Percentiles rank a stretch among this genome's conserved stretches.
These are phyloP conservation scores for Anisognathus igniventris DNA, from an alignment of 2,797 vertebrate species.

Conservation along the genomic window DNA sequence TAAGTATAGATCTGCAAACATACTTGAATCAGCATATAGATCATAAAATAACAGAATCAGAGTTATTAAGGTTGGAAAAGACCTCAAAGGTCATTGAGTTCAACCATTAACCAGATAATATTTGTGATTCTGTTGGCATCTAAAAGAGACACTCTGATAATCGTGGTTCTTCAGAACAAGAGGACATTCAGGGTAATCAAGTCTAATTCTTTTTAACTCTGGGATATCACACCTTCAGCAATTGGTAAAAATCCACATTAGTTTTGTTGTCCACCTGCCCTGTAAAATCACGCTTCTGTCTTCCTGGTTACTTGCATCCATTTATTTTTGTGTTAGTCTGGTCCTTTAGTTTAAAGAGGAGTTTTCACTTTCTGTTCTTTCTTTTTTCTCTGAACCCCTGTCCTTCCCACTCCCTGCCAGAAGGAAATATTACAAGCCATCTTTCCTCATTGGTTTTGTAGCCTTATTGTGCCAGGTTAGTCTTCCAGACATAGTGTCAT, in stretches of 20 bases:
- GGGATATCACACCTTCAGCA: neutral
- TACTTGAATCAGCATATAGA: neutral
- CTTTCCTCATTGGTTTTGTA: neutral
- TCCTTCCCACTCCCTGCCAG: neutral
- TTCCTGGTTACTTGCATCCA: neutral
- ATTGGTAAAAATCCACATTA: neutral
- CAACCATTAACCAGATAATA: neutral
- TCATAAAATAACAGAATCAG: neutral
- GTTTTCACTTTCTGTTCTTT: neutral
- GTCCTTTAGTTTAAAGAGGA: neutral
- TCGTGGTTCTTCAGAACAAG: neutral
- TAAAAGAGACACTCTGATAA: neutral
- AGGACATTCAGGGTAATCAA: neutral
- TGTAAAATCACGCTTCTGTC: neutral
- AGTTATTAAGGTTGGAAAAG: neutral
- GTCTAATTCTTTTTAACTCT: neutral
- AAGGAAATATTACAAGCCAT: neutral
- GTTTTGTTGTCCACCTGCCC: neutral
- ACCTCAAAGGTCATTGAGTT: neutral
- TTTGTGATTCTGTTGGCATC: neutral
- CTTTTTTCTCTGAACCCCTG: neutral
- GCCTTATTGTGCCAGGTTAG: neutral
- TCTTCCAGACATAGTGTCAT: neutral
- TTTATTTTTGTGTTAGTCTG: neutral
- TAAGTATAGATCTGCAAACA: neutral